Evolutionary conservation across 2,888 invertebrate species (phyloP), one percentile per base, ranked within the genome.

Genomic region (Dasysyrphus albostriatus): DNA sequence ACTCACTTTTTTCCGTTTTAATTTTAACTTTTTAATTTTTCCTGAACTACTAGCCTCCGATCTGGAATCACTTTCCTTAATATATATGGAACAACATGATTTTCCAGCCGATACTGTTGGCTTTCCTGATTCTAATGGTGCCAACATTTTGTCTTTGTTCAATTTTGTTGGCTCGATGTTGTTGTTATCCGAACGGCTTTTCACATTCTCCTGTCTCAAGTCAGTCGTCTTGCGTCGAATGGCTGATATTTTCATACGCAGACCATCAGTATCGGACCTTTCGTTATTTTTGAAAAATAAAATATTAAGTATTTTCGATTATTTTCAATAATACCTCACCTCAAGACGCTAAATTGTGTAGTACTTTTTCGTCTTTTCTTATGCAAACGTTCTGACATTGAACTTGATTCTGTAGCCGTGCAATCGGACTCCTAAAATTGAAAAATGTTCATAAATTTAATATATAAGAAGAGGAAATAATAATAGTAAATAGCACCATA

Each of bases 241-340:
- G 16, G 92, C 93, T 14, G 93, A 92, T 78, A 93, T 93, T 90
- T 91, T 93, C 92, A 93, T 93, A 65, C 93, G 91, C 44, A 93
- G 89, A 47, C 93, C 92, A 89, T 90, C 92, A 16, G 90, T 90
- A 88, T 92, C 93, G 65, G 93, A 92, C 85, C 92, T 92, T 77
- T 90, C 47, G 12, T 32, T 7, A 54, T 47, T 51, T 51, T 24
- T 10, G 4, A 34, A 39, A 59, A 1, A 24, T 8, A 61, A 24
- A 7, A 39, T 16, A 19, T 3, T 24, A 24, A 3, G 3, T 61
- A 10, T 24, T 0, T 3, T 37, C n/a, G 58, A 12, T 39, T 34
- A 2, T 19, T 32, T 4, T 19, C 0, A 49, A 49, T 37, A 6
- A 49, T 34, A 16, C 10, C 19, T 42, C 59, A 87, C 87, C 87